Percentiles rank a stretch among this genome's conserved stretches.
These are phyloP conservation scores for Steinernema scapterisci DNA, from an alignment of 2,888 invertebrate genomes.

Conservation along the genomic window DNA sequence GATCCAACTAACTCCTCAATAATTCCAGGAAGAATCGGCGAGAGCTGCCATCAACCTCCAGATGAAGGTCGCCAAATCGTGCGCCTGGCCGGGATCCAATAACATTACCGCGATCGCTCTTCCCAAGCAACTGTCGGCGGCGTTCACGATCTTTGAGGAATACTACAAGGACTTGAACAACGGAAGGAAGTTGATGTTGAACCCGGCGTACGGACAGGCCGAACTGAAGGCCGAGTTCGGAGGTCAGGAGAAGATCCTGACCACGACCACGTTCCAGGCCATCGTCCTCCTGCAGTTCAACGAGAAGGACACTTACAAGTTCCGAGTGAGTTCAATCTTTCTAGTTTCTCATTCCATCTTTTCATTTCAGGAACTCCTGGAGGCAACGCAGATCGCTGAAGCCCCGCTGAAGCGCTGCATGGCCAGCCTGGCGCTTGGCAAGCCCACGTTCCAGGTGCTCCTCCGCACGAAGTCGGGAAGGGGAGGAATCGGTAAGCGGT, in stretches of 20 bases:
- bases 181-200: too few relatives aligned
- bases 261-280: constrained; percentile 92
- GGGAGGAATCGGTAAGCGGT: constrained; percentile 76
- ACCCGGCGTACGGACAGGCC: too few relatives aligned
- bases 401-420: constrained; percentile 91
- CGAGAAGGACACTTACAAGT: constrained; percentile 85
- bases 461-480: constrained; percentile 78
- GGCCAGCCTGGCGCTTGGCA: constrained; percentile 96
- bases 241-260: constrained; percentile 69
- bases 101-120: too few relatives aligned
- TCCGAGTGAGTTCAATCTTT: constrained; percentile 74
- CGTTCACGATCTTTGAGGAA: too few relatives aligned
- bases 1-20: too few relatives aligned
- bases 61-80: too few relatives aligned
- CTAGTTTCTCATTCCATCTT: not conserved
- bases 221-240: not conserved
- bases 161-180: too few relatives aligned
- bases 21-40: too few relatives aligned
- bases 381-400: constrained; percentile 98
- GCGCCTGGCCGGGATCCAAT: too few relatives aligned
- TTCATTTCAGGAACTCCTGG: constrained; percentile 78
- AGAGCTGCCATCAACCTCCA: too few relatives aligned
- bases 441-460: constrained; percentile 70
- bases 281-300: constrained; percentile 92
- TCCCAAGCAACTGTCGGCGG: too few relatives aligned